These are phyloP conservation scores for Cephus cinctus DNA, from an alignment of 1,140 invertebrate genomes.

Conservation along the genomic window DNA sequence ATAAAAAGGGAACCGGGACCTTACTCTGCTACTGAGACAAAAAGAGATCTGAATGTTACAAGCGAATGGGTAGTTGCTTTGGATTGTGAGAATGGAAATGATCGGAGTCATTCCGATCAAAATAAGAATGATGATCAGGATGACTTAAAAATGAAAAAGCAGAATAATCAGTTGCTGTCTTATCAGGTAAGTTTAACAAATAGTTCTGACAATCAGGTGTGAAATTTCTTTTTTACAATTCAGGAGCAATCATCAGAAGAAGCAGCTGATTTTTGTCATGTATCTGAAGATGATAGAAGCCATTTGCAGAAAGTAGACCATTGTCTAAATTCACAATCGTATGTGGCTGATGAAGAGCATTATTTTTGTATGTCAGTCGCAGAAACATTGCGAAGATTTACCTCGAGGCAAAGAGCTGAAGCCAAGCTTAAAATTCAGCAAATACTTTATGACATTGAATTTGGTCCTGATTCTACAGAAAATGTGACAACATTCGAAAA, in stretches of 20 bases:
- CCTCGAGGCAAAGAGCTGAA: conserved; percentile 11
- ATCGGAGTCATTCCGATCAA: not conserved
- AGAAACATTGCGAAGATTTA: conserved; percentile 12
- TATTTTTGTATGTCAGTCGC: conserved; percentile 16
- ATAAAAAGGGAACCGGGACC: not conserved
- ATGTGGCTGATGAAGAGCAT: conserved; percentile 9
- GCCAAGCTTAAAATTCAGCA: conserved; percentile 16
- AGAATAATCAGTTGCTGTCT: not conserved
- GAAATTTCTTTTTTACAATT: not conserved
- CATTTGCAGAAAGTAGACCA: conserved; percentile 8
- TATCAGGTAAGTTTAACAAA: not conserved
- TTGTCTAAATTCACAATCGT: not conserved
- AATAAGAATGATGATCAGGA: conserved; percentile 3
- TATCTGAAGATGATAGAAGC: conserved; percentile 8
- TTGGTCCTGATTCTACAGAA: not conserved
- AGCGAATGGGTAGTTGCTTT: not conserved
- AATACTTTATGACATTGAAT: conserved; percentile 13
- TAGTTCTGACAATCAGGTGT: not conserved
- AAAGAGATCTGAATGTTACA: not conserved
- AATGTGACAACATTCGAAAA: not conserved
- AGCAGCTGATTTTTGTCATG: conserved; percentile 4
- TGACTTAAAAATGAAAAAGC: not conserved
- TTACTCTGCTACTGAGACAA: not conserved
- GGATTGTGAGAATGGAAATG: not conserved
- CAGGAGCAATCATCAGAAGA: conserved; percentile 6